Conservation (phyloP, 2,113 vertebrate genomes). For the Heliornis fulica region DNA sequence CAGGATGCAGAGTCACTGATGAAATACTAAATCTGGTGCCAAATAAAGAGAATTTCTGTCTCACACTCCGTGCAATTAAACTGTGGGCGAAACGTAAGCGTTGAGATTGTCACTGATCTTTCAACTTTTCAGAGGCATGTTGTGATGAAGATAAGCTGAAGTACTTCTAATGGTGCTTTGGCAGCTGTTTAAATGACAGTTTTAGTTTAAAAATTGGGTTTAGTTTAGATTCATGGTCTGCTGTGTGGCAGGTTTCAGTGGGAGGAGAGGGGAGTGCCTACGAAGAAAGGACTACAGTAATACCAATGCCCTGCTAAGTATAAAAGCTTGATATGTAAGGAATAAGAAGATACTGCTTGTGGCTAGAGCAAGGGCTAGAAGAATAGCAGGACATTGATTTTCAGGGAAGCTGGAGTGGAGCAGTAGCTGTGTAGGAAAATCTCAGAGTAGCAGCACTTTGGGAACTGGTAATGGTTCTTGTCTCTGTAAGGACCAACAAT, state of each 20-base stretch:
- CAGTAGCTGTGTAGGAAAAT: neutral
- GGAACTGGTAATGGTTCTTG: neutral
- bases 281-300: neutral
- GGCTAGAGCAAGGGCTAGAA: neutral
- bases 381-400: neutral
- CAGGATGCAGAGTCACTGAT: slow-evolving; percentile 97
- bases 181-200: neutral
- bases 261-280: neutral
- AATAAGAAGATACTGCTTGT: neutral
- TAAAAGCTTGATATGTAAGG: neutral
- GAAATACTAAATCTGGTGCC: slow-evolving; percentile 96
- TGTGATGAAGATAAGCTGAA: neutral
- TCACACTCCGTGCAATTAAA: slow-evolving; percentile 92
- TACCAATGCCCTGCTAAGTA: neutral
- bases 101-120: accelerated
- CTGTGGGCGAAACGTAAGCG: slow-evolving; percentile 97
- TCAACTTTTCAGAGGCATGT: neutral
- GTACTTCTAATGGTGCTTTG: neutral
- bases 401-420: neutral
- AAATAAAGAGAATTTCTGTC: slow-evolving; percentile 95
- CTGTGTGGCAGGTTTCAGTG: neutral
- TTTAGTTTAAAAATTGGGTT: neutral
- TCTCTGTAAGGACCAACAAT: neutral
- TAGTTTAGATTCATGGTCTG: neutral
- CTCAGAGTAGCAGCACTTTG: neutral